Evolutionary conservation across 2,797 vertebrate genomes (phyloP).

Genomic region (Chloroceryle amazona): DNA sequence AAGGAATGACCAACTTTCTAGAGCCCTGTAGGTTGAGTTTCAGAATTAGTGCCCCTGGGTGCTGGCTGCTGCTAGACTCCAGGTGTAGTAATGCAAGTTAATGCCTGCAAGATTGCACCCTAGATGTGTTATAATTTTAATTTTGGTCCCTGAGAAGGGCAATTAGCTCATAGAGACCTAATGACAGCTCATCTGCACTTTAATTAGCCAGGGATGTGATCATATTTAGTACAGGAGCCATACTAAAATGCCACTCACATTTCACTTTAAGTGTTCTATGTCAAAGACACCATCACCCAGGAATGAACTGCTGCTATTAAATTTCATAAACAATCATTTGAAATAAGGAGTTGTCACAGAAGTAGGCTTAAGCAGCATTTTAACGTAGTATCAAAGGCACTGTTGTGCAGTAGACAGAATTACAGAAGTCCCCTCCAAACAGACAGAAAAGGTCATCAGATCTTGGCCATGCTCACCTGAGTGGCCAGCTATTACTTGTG

Average conservation of each 20-base stretch:
- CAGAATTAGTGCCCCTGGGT: not conserved
- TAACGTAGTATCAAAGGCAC: not conserved
- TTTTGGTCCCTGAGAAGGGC: slow-evolving; percentile 18
- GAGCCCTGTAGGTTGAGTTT: not conserved
- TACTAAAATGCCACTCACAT: not conserved
- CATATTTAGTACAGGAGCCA: not conserved
- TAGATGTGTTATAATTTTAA: not conserved
- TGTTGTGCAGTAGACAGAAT: not conserved
- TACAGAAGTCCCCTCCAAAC: not conserved
- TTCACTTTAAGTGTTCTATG: slow-evolving; percentile 1
- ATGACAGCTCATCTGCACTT: slow-evolving; percentile 20
- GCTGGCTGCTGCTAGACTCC: not conserved
- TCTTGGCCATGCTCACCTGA: not conserved
- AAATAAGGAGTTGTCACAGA: slow-evolving; percentile 4
- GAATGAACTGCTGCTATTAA: not conserved
- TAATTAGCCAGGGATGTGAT: not conserved
- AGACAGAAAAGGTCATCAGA: not conserved
- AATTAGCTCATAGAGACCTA: slow-evolving; percentile 4
- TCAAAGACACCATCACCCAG: slow-evolving; percentile 1
- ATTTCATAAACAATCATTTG: not conserved
- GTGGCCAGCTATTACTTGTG: not conserved
- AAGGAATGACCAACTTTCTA: not conserved
- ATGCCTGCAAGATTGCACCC: not conserved
- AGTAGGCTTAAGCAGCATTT: not conserved
- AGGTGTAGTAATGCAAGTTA: not conserved